Evolutionary conservation across 2,797 vertebrate species (phyloP).

Genomic region (Urosaurus nigricauda): DNA sequence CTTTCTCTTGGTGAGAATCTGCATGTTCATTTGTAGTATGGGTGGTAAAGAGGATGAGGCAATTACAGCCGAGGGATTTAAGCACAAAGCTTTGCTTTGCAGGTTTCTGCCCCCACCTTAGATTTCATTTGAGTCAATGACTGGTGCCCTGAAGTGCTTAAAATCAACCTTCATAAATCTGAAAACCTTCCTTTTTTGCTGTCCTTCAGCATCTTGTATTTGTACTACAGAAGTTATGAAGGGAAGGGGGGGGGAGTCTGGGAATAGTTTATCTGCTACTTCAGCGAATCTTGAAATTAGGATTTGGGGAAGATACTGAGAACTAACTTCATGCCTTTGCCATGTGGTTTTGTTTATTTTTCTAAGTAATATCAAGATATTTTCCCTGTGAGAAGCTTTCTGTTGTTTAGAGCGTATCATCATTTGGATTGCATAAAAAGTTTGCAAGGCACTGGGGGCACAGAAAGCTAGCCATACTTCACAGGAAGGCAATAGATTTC

Average conservation of each 20-base stretch:
- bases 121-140: conserved; percentile 7
- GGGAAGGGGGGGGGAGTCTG: neutral
- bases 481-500: neutral
- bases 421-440: neutral
- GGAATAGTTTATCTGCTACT: neutral
- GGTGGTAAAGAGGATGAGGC: conserved; percentile 11
- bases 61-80: neutral
- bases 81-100: neutral
- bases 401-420: neutral
- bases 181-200: neutral
- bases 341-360: neutral
- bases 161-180: neutral
- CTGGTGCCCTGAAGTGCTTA: neutral
- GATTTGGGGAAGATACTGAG: neutral
- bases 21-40: conserved; percentile 4
- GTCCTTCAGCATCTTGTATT: neutral
- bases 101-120: neutral
- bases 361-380: neutral
- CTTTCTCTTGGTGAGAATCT: conserved; percentile 7
- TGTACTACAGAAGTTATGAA: neutral
- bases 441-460: no score
- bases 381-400: neutral
- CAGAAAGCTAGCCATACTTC: neutral
- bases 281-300: conserved; percentile 7
- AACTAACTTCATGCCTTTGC: neutral